These are phyloP conservation scores for Oscarella lobularis DNA, from an alignment of 37 sponge, comb jelly and placozoan species.

Conservation along the genomic window DNA sequence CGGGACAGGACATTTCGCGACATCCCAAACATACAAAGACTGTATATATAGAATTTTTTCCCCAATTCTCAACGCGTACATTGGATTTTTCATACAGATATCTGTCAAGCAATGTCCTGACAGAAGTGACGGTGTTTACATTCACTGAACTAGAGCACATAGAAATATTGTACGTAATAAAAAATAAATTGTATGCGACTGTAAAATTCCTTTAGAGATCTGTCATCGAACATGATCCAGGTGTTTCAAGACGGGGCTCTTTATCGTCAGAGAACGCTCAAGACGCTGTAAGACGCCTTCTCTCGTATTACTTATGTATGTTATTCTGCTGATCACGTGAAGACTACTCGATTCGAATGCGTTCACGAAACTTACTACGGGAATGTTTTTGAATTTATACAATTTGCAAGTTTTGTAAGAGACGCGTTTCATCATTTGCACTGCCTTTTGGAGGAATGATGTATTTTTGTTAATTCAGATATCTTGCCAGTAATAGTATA, in stretches of 20 bases:
- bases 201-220: background rate
- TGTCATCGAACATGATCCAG: background rate
- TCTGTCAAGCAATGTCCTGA: background rate
- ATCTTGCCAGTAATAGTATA: background rate
- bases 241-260: background rate
- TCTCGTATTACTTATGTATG: background rate
- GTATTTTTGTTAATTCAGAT: background rate
- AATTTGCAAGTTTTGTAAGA: background rate
- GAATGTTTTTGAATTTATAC: background rate
- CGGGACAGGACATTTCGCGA: no score
- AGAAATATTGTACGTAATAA: background rate
- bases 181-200: background rate
- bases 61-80: no score
- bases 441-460: background rate
- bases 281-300: background rate
- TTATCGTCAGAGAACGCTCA: background rate
- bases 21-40: no score
- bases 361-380: background rate
- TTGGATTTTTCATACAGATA: background rate
- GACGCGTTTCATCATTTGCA: background rate
- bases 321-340: background rate
- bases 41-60: no score
- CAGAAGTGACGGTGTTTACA: background rate
- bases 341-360: background rate
- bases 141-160: background rate